Base-by-base conservation (phyloP, 1,140 invertebrate species). In the Whitmania pigra region DNA sequence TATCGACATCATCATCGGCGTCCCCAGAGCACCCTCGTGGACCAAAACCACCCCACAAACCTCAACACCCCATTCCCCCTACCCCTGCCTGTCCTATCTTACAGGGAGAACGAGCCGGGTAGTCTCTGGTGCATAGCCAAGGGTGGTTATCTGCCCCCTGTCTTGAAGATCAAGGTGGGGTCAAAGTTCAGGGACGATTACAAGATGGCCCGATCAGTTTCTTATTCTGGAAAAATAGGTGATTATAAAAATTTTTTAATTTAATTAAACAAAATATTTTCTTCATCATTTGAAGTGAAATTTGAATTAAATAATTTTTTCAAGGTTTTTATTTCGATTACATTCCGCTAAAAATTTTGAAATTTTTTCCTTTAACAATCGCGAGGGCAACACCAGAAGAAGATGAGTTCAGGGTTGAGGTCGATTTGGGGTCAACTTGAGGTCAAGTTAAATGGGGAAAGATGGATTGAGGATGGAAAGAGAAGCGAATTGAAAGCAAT, bases 121-220 rank as follows among this genome's bases (percentile, higher is more conserved):
- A 20, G 36, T 20, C 53, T 70, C 36, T 53, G 53, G 17, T 70
- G 69, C 69, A 25, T 70, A 9, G 69, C 49, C 20, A 18, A 49
- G 31, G 69, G 69, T 18, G 69, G 69, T 22, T 70, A 70, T 25
- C 69, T 49, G 2, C 18, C 53, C 13, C 69, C 69, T 1, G 53
- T 49, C 1, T n/a, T 70, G 43, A 36, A 53, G 36, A 25, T 70
- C 20, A 27, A 70, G 31, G 13, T 70, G 20, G 69, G 69, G 22
- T 18, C n/a, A 15, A 70, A 49, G 69, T 25, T 49, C 36, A 49
- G 43, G 43, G 27, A 25, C 6, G 69, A 70, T 22, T 25, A 25
- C n/a, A 49, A 49, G 31, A 25, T 29, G 9, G 36, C 49, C n/a
- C 13, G n/a, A 25, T 22, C 69, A 9, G 36, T 20, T 18, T 27